Percentiles rank a stretch among this genome's conserved stretches.
phyloP scores from a whole-genome alignment of 2,113 vertebrate genomes.

The Colistium nudipinnis region DNA sequence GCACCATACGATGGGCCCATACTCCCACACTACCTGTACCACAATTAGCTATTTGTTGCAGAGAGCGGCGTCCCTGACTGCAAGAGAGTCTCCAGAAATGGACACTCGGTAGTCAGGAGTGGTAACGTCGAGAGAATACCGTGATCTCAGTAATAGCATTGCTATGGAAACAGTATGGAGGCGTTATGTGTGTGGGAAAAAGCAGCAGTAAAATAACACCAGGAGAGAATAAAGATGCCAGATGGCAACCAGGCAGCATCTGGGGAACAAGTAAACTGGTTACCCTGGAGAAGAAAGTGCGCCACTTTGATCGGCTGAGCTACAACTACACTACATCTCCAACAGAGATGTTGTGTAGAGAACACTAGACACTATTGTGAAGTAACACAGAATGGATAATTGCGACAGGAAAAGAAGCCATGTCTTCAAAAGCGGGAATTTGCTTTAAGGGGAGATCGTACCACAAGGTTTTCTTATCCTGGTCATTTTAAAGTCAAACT shows the following conservation, averaged over 20 bases:
- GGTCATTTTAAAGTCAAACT: too few relatives aligned
- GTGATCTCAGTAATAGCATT: constrained; percentile 71
- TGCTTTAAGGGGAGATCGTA: neutral
- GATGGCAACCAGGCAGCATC: constrained; percentile 66
- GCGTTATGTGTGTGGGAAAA: constrained; percentile 72
- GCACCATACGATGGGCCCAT: constrained; percentile 29
- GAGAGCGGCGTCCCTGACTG: constrained; percentile 56
- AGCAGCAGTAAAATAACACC: constrained; percentile 70
- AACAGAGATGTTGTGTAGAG: neutral
- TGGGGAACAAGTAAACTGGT: constrained; percentile 45
- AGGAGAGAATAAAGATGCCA: constrained; percentile 62
- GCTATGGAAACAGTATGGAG: constrained; percentile 80
- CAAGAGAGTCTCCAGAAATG: constrained; percentile 72
- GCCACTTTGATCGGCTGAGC: neutral
- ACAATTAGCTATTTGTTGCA: constrained; percentile 65
- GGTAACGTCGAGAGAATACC: constrained; percentile 62
- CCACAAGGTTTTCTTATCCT: neutral
- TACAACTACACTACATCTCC: neutral
- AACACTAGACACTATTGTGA: neutral
- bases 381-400: neutral
- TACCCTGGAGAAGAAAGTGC: constrained; percentile 36
- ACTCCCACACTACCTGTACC: constrained; percentile 61
- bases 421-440: neutral
- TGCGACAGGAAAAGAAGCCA: neutral
- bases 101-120: constrained; percentile 76